Base-by-base conservation (phyloP, 2,888 invertebrate species). In the Drosophila subsilvestris region DNA sequence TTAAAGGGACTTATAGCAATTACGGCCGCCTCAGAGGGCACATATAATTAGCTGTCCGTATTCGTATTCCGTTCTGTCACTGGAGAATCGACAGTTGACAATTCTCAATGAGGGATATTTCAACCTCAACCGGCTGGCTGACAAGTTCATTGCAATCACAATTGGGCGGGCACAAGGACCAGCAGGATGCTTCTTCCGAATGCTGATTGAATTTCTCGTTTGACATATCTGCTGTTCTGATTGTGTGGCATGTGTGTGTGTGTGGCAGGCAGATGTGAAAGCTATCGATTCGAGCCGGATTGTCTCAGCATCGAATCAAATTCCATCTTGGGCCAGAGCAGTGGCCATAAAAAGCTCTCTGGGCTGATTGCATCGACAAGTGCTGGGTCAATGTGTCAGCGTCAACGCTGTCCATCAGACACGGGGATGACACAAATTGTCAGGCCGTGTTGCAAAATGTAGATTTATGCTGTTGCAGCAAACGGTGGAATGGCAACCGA, bases 131-230 rank as follows among this genome's bases (percentile, higher is more conserved):
- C 78, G 65, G 65, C 8, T 57, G 63, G 53, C 67, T 75, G 80
- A 71, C 80, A 80, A 80, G 80, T 80, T 80, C 75, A 80, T 75
- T 73, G 68, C 63, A 53, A 61, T 59, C 63, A 47, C 25, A 56
- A 56, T 51, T 45, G 45, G 29, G 29, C 45, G 27, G 27, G 32
- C 32, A 37, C 14, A 14, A 25, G 66, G 27, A 65, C 43, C 25
- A 25, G 44, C 42, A 47, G 56, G 29, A 58, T 54, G 62, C 37
- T 37, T 6, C 37, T n/a, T 37, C 2, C 37, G n/a, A 79, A 65
- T 71, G 73, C 68, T 85, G 89, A 85, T 89, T 85, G 89, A 89
- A 76, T 87, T 76, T 68, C 74, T 66, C 45, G 56, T 45, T 43
- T 72, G 86, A 79, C 77, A 74, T 66, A 70, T 76, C 57, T 61